Evolutionary conservation across 2,888 invertebrate genomes (phyloP).

Genomic region (Chouioia cunea): DNA sequence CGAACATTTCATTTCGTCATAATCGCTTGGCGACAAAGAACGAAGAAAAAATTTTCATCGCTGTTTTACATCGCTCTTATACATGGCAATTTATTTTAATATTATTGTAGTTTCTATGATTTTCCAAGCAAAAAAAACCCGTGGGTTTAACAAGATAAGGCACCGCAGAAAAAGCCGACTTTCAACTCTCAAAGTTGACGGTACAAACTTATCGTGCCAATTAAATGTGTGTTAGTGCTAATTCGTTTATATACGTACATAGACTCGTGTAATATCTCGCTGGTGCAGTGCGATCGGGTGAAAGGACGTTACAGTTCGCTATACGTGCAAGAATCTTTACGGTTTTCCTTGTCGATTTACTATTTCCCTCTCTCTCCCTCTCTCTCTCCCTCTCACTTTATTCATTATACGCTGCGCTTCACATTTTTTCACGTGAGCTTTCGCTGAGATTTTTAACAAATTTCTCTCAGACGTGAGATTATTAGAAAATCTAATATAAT

Average conservation of each 20-base stretch:
- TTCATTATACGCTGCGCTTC: background rate
- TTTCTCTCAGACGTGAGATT: conserved; percentile 27
- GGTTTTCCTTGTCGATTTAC: conserved; percentile 13
- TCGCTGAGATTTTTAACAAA: conserved; percentile 21
- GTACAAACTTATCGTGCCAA: conserved; percentile 3
- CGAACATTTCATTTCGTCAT: no score
- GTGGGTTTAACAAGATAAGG: no score
- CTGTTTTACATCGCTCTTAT: no score
- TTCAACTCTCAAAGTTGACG: conserved; percentile 9
- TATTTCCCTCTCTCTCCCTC: background rate
- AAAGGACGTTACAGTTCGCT: conserved; percentile 51
- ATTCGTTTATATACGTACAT: no score
- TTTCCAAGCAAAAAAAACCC: background rate
- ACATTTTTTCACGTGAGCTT: conserved; percentile 4
- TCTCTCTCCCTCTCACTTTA: background rate
- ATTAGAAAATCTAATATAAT: background rate
- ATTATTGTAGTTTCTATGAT: conserved; percentile 1
- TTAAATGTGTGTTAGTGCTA: conserved; percentile 12
- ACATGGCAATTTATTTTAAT: no score
- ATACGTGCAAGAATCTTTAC: conserved; percentile 13
- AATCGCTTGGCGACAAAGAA: no score
- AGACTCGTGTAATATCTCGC: no score
- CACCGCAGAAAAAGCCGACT: conserved; percentile 3
- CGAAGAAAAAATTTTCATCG: no score
- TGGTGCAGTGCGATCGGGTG: conserved; percentile 41